Evolutionary conservation across 2,888 invertebrate genomes (phyloP).

Genomic region (Leptinotarsa tumamoca): DNA sequence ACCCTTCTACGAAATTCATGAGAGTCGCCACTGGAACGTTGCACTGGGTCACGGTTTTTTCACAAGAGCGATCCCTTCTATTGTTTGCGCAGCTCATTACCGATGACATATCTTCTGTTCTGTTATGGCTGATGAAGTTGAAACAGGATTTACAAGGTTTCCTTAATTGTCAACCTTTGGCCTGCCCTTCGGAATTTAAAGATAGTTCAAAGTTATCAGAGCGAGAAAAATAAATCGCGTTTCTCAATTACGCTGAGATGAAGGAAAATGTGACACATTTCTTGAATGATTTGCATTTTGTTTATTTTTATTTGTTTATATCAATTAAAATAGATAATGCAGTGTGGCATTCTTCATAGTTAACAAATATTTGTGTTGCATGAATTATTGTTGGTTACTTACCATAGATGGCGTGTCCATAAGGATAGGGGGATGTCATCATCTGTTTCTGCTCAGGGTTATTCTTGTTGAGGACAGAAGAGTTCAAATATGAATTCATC

Average conservation of each 20-base stretch:
- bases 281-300: too few relatives aligned
- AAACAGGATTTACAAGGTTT: slow-evolving; percentile 19
- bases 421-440: too few relatives aligned
- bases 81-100: slow-evolving; percentile 16
- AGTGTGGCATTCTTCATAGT: too few relatives aligned
- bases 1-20: background rate
- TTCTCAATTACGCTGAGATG: background rate
- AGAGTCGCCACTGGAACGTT: background rate
- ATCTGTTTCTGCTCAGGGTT: too few relatives aligned
- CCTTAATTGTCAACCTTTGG: slow-evolving; percentile 3
- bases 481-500: too few relatives aligned
- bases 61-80: background rate
- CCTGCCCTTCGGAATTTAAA: slow-evolving; percentile 14
- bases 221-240: background rate
- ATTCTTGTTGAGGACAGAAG: too few relatives aligned
- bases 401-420: too few relatives aligned
- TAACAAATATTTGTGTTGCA: too few relatives aligned
- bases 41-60: slow-evolving; percentile 13
- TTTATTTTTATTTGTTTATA: too few relatives aligned
- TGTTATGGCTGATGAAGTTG: slow-evolving; percentile 11
- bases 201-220: slow-evolving; percentile 9
- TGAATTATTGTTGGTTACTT: too few relatives aligned
- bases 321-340: too few relatives aligned
- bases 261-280: background rate
- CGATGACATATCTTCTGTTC: slow-evolving; percentile 8